Evolutionary conservation across 1,140 invertebrate species (phyloP).

Genomic region (Berghia stephanieae): DNA sequence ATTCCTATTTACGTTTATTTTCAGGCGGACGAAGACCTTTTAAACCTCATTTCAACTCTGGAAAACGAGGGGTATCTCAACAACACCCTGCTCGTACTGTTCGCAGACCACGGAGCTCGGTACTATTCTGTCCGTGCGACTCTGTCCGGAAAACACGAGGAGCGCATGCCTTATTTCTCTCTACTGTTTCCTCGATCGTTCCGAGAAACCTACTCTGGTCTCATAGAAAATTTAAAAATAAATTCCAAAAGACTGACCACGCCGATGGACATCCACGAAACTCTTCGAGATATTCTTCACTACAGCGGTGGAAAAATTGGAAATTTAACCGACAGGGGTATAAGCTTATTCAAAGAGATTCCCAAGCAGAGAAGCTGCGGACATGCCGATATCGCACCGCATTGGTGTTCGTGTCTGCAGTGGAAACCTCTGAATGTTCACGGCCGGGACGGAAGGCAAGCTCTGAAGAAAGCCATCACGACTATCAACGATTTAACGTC

Average conservation of each 20-base stretch:
- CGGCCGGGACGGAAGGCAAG: neutral
- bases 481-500: constrained; percentile 37
- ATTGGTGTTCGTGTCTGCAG: constrained; percentile 93
- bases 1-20: constrained; percentile 64
- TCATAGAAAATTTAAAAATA: constrained; percentile 74
- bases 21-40: constrained; percentile 74
- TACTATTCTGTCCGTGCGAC: constrained; percentile 83
- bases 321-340: constrained; percentile 70
- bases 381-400: constrained; percentile 89
- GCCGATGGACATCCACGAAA: constrained; percentile 68
- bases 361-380: constrained; percentile 79
- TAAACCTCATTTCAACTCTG: constrained; percentile 76
- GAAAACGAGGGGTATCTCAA: constrained; percentile 70
- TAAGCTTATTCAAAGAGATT: constrained; percentile 74
- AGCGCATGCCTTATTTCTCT: constrained; percentile 86
- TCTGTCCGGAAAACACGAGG: constrained; percentile 86
- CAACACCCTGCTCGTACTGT: constrained; percentile 76
- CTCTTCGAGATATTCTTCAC: constrained; percentile 67
- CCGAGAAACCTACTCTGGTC: constrained; percentile 71
- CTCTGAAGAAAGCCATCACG: no score
- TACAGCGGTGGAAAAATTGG: constrained; percentile 74
- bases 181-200: constrained; percentile 81
- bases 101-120: constrained; percentile 93
- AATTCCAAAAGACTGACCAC: constrained; percentile 71
- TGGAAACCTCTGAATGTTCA: constrained; percentile 69